Conservation (phyloP, 92 coral and sea anemone species). For the Phymanthus crucifer region DNA sequence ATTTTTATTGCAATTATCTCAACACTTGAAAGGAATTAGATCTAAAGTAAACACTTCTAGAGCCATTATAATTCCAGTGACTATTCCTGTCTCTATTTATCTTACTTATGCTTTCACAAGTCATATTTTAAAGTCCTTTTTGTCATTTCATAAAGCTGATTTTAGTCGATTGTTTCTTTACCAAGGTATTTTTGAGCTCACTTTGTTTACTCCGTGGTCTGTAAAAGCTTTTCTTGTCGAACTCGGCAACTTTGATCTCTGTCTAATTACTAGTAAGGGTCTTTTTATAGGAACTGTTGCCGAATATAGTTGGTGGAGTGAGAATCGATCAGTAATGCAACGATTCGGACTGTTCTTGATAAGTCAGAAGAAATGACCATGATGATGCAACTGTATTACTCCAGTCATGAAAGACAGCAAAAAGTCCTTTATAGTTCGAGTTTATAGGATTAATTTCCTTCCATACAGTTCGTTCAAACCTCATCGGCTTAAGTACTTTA, state of each 20-base stretch:
- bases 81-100: not conserved
- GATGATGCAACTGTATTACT: not conserved
- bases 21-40: not conserved
- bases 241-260: conserved; percentile 12
- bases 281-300: conserved; percentile 1
- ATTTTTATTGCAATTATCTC: conserved; percentile 8
- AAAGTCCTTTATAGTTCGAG: not conserved
- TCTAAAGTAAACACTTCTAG: conserved; percentile 4
- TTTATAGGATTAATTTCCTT: not conserved
- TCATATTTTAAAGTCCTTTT: not conserved
- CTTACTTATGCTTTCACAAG: not conserved
- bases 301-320: not conserved
- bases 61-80: conserved; percentile 3
- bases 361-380: not conserved
- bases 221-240: conserved; percentile 1
- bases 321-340: not conserved
- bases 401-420: not conserved
- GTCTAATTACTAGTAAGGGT: not conserved
- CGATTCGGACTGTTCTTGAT: not conserved
- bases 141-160: not conserved
- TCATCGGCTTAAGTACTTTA: conserved; percentile 13
- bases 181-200: not conserved
- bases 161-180: not conserved
- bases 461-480: not conserved
- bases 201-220: not conserved